Evolutionary conservation across 2,797 vertebrate species (phyloP).

Genomic region (Rhinichthys osculus): DNA sequence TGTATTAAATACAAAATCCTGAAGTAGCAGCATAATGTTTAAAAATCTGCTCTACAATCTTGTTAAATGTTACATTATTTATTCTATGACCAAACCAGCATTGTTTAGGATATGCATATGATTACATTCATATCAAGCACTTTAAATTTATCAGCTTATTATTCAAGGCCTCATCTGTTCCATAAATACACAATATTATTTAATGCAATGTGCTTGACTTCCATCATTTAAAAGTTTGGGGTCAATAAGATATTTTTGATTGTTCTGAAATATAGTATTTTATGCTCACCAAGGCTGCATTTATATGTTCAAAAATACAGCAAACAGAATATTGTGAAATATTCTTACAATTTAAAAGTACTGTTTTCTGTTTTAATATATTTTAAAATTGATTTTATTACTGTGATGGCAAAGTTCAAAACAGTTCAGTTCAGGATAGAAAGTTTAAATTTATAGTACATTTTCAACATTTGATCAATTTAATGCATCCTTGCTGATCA

Average conservation of each 20-base stretch:
- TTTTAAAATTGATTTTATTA: neutral
- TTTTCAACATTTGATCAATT: neutral
- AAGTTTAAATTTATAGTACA: neutral
- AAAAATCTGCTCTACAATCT: neutral
- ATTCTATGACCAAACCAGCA: neutral
- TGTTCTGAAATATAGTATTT: neutral
- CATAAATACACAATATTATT: neutral
- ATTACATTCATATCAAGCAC: neutral
- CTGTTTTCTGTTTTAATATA: neutral
- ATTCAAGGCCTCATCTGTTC: neutral
- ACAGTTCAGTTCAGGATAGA: neutral
- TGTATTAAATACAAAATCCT: neutral
- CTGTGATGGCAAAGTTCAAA: neutral
- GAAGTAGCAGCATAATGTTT: neutral
- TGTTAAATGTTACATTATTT: constrained; percentile 21
- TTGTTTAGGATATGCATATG: neutral
- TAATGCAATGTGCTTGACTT: neutral
- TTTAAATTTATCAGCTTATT: neutral
- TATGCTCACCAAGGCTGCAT: neutral
- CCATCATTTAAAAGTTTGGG: neutral
- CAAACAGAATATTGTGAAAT: neutral
- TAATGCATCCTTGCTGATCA: neutral
- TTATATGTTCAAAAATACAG: neutral
- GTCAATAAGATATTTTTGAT: neutral
- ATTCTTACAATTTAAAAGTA: neutral